Evolutionary conservation across 2,888 invertebrate genomes (phyloP).

Genomic region (Zeuzera pyrina): DNA sequence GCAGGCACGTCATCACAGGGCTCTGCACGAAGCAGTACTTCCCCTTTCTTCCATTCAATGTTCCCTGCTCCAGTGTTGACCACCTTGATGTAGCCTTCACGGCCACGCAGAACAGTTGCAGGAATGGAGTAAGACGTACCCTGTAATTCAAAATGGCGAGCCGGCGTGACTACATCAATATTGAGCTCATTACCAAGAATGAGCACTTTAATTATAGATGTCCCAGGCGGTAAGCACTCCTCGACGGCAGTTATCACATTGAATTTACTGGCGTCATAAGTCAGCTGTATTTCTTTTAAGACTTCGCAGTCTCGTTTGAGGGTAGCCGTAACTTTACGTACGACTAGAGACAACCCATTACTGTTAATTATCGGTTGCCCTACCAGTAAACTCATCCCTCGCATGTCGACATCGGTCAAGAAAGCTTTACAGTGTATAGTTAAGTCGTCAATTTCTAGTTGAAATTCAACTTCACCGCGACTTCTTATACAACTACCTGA

Average conservation of each 20-base stretch:
- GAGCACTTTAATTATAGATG: constrained; percentile 14
- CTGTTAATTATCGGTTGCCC: no score
- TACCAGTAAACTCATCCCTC: constrained; percentile 11
- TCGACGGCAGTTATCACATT: constrained; percentile 8
- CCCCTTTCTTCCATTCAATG: no score
- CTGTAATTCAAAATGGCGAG: constrained; percentile 14
- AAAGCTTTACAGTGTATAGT: constrained; percentile 7
- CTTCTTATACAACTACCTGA: constrained; percentile 7
- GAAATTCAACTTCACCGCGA: constrained; percentile 15
- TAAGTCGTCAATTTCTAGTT: constrained; percentile 13
- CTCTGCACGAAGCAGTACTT: constrained; percentile 9
- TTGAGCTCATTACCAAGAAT: constrained; percentile 9
- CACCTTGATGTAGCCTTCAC: constrained; percentile 16
- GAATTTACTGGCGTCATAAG: constrained; percentile 2
- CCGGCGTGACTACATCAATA: constrained; percentile 14
- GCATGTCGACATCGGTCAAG: constrained; percentile 14
- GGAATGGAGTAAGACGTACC: constrained; percentile 18
- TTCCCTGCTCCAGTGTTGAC: no score
- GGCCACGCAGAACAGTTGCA: constrained; percentile 18
- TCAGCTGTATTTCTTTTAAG: no score
- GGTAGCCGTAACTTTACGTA: constrained; percentile 7
- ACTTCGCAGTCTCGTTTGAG: constrained; percentile 4
- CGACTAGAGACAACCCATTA: constrained; percentile 10
- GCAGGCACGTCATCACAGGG: constrained; percentile 9
- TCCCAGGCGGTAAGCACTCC: constrained; percentile 15